phyloP scores from a whole-genome alignment of 2,888 invertebrate genomes.

The Rotaria magnacalcarata region DNA sequence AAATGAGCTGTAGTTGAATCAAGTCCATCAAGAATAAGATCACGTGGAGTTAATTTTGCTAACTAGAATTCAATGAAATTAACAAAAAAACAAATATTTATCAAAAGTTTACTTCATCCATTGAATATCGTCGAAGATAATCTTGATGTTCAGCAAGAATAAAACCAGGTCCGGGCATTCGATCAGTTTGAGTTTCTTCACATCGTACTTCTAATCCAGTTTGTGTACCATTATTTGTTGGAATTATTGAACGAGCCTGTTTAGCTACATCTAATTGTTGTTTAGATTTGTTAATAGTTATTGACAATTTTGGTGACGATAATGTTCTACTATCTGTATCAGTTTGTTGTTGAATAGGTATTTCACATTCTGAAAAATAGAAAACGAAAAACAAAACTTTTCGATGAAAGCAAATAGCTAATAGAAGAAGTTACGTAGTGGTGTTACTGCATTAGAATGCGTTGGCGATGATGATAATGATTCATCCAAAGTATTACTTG shows the following conservation, averaged over 20 bases:
- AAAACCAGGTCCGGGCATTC: background rate
- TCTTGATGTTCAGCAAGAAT: constrained; percentile 20
- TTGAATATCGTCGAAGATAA: constrained; percentile 10
- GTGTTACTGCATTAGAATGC: background rate
- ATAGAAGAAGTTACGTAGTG: background rate
- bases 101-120: background rate
- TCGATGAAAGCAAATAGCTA: background rate
- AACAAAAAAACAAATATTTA: background rate
- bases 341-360: background rate
- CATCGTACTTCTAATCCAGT: background rate
- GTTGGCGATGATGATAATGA: background rate
- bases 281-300: background rate
- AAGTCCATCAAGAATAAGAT: constrained; percentile 4
- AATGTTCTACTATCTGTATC: background rate
- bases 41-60: background rate
- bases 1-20: constrained; percentile 2
- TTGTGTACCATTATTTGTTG: background rate
- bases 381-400: background rate
- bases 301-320: background rate
- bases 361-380: background rate
- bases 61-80: background rate
- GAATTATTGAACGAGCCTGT: background rate
- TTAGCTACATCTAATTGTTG: constrained; percentile 3
- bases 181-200: constrained; percentile 32
- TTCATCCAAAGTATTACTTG: background rate